A percentile compares a stretch with the other conserved stretches of the same genome.
phyloP scores from a whole-genome alignment of 2,113 vertebrate genomes.

The Phylloscopus whistleri region DNA sequence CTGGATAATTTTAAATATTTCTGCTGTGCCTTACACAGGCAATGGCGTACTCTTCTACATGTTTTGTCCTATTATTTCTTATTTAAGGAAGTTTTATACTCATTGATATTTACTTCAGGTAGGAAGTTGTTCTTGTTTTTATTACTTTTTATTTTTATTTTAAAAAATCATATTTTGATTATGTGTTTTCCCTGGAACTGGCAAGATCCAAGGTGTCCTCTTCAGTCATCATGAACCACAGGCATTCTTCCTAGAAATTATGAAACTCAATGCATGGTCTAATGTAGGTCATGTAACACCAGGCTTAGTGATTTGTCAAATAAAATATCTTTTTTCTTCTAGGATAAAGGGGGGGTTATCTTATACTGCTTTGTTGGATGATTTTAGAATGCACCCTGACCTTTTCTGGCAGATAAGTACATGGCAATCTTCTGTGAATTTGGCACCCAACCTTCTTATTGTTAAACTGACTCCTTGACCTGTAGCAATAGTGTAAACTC shows the following conservation, averaged over 20 bases:
- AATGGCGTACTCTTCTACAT: background rate
- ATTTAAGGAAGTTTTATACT: background rate
- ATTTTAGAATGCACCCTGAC: background rate
- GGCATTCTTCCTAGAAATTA: background rate
- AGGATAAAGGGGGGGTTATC: background rate
- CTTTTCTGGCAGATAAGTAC: background rate
- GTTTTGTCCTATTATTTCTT: background rate
- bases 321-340: background rate
- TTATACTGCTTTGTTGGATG: background rate
- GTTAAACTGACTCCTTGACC: background rate
- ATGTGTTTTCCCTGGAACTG: background rate
- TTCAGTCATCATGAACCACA: background rate
- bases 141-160: background rate
- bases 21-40: background rate
- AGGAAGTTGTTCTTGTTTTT: background rate
- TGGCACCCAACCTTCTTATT: background rate
- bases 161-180: background rate
- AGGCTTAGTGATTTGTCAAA: background rate
- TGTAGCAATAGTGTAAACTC: background rate
- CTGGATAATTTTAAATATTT: background rate
- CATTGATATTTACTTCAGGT: background rate
- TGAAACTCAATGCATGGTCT: background rate
- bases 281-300: background rate
- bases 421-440: background rate
- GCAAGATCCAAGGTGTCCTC: background rate